Base-by-base conservation (phyloP, 2,113 vertebrate genomes). In the Cochlearius cochlearius region DNA sequence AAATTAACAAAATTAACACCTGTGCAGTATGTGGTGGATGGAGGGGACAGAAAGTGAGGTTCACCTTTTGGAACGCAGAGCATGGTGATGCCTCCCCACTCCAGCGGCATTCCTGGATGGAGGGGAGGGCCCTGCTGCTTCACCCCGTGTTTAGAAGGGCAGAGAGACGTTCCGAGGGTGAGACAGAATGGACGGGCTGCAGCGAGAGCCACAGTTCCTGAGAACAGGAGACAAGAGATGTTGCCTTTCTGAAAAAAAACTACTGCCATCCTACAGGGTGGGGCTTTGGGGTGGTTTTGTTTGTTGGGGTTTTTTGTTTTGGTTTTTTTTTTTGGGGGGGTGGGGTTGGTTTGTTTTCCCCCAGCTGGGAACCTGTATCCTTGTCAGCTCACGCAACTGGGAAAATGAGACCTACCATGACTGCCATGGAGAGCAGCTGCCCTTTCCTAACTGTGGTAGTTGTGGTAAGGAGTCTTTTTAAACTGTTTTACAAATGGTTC, bases 21-120 rank as follows among this genome's bases (percentile, higher is more conserved):
- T 69, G 9, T 22, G n/a, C 63, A 41, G 29, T 16, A 26, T 0
- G 0, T 12, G 27, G 27, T 7, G 15, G 9, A 5, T 15, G 10
- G 9, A 2, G 39, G 30, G 4, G 4, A 25, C 41, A 49, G 30
- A n/a, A 50, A 7, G 22, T 13, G 16, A 21, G 26, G 14, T 72
- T 78, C 4, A 5, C 38, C 67, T 21, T 86, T 59, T 62, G 56
- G 39, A 86, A 50, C 1, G 3, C 7, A 19, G 36, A 58, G 1
- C 0, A 1, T 8, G 29, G 17, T 25, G 50, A 25, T n/a, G 34
- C 30, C 41, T 6, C 3, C 22, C 39, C 7, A 8, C 32, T 55
- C 21, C 3, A 1, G 14, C 22, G 32, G 30, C 39, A 47, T 6
- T 52, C 38, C 15, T 41, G 49, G 3, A 12, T 4, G 10, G 19